Evolutionary conservation across 2,797 vertebrate genomes (phyloP).

Genomic region (Intellagama lesueurii): DNA sequence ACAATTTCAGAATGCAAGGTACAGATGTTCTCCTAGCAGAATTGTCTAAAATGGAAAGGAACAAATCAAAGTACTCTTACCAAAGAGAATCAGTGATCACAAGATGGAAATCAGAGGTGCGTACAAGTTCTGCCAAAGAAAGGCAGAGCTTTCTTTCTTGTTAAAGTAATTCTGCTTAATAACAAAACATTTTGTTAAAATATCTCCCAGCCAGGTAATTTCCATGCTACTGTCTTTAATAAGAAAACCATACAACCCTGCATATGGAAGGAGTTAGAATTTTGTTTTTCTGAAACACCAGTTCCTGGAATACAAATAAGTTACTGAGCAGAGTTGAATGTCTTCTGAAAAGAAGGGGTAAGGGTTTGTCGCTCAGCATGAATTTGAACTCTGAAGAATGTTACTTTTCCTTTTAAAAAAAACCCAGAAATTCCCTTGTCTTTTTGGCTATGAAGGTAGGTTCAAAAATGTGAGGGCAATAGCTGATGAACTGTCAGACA

Average conservation of each 20-base stretch:
- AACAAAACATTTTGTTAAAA: background rate
- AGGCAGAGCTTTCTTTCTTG: background rate
- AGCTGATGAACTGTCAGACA: background rate
- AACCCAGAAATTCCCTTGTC: background rate
- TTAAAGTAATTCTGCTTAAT: background rate
- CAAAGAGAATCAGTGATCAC: constrained; percentile 6
- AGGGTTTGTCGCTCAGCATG: background rate
- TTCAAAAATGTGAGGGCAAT: background rate
- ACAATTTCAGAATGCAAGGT: background rate
- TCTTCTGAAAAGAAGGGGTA: background rate
- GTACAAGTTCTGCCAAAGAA: background rate
- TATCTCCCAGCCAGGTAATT: fast-evolving
- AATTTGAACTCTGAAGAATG: background rate
- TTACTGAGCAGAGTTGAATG: background rate
- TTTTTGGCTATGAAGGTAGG: background rate
- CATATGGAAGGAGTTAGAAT: background rate
- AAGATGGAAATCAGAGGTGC: constrained; percentile 10
- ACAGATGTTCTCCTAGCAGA: background rate
- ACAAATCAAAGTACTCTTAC: constrained; percentile 11
- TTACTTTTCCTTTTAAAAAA: background rate
- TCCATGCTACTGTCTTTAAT: background rate
- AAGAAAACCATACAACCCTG: background rate
- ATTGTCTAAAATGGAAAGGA: constrained; percentile 8
- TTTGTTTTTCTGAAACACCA: background rate
- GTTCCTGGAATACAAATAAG: background rate